Evolutionary conservation across 1,140 invertebrate genomes (phyloP), one percentile per base, ranked within the genome.

Genomic region (Bathynomus jamesi): DNA sequence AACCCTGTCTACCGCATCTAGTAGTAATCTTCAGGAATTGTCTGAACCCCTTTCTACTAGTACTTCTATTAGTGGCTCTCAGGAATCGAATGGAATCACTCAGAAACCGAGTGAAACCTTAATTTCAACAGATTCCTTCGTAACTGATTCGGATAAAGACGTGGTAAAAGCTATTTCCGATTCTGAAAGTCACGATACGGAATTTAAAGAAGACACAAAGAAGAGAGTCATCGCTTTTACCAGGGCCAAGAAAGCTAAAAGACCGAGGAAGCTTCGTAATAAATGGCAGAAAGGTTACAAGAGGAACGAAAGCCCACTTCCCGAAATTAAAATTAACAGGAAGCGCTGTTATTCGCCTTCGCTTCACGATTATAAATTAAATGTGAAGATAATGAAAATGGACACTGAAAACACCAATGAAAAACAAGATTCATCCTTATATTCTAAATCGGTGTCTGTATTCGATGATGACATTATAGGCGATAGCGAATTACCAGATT

Each of bases 401-500:
- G 11, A 53, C 46, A 53, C 46, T 5, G 4, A 65, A 5, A 5
- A 5, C 24, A 21, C 64, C 65, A 24, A 24, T 8, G 5, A 27
- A 27, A 64, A 64, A 27, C 24, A 13, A 64, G 24, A 27, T 17
- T 27, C 60, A 21, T 29, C 67, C 61, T 24, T 24, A 61, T 29
- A 28, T 69, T 32, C 25, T 21, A 28, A 32, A 60, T 17, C 67
- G 61, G 62, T 25, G 0, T 53, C 60, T 60, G 61, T 76, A 1
- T 76, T 76, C 66, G 71, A 71, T 8, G 40, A 61, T 61, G 71
- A 30, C 31, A 53, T 61, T 4, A 53, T 65, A 63, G 46, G n/a
- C 8, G 66, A 72, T 3, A 71, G 74, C 65, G 75, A 76, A 17
- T 5, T 72, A 11, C 75, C 72, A 28, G 75, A 76, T 29, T 40